Percentiles rank a stretch among this genome's conserved stretches.
Evolutionary conservation across 2,888 invertebrate species (phyloP).

Genomic region (Eristalinus sepulchralis): DNA sequence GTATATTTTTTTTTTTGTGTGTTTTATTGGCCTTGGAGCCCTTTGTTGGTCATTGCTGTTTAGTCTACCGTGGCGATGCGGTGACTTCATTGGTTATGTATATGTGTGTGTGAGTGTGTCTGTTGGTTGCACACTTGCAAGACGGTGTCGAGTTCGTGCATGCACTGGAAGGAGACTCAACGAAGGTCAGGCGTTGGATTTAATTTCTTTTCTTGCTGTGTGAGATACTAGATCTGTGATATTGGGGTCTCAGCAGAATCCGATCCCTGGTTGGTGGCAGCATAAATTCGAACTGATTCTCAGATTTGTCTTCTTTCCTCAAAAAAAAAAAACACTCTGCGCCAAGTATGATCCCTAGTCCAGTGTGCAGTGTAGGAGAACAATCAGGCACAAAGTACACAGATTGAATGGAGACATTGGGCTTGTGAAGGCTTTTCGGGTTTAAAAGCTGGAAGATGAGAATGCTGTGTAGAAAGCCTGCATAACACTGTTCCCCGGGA

Average conservation of each 20-base stretch:
- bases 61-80: slow-evolving; percentile 45
- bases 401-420: too few relatives aligned
- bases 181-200: slow-evolving; percentile 32
- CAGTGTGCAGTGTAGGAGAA: too few relatives aligned
- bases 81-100: neutral
- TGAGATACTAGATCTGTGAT: neutral
- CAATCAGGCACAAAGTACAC: too few relatives aligned
- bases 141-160: neutral
- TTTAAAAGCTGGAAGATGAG: too few relatives aligned
- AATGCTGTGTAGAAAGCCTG: too few relatives aligned
- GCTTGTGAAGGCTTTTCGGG: too few relatives aligned
- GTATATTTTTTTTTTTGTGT: slow-evolving; percentile 3
- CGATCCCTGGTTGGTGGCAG: neutral
- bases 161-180: neutral
- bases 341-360: too few relatives aligned
- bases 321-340: too few relatives aligned
- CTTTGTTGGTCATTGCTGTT: slow-evolving; percentile 56
- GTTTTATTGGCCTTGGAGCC: slow-evolving; percentile 58
- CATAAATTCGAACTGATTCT: neutral
- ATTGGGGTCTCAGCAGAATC: neutral
- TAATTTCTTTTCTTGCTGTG: neutral
- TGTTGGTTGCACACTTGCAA: neutral
- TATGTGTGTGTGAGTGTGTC: neutral
- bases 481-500: too few relatives aligned
- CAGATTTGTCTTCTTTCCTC: too few relatives aligned